Conservation (phyloP, 2,888 invertebrate species). For the Thymelicus acteon region DNA sequence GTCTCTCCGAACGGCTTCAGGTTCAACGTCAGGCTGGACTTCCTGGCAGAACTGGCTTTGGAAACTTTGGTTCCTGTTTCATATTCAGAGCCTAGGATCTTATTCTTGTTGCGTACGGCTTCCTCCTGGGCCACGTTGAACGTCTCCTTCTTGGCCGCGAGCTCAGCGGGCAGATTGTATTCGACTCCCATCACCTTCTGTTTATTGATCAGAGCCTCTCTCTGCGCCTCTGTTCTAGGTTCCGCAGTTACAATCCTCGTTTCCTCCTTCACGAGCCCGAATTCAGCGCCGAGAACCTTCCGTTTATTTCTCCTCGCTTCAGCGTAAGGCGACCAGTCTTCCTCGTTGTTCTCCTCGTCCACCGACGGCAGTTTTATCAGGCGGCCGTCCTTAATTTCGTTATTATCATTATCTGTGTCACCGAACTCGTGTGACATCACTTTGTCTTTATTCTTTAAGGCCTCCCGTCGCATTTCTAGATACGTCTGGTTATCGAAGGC, state of each 20-base stretch:
- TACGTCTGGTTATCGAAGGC: slow-evolving; percentile 63
- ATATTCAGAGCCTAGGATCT: slow-evolving; percentile 57
- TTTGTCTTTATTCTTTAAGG: slow-evolving; percentile 78
- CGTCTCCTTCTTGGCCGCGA: slow-evolving; percentile 54
- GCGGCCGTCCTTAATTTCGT: slow-evolving; percentile 52
- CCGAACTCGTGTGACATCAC: slow-evolving; percentile 81
- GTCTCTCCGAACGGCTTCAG: slow-evolving; percentile 68
- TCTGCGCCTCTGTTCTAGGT: slow-evolving; percentile 78
- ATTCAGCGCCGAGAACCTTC: slow-evolving; percentile 68
- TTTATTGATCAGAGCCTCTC: slow-evolving; percentile 86
- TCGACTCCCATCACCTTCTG: slow-evolving; percentile 86
- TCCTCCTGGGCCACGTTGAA: slow-evolving; percentile 71
- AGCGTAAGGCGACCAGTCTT: slow-evolving; percentile 54
- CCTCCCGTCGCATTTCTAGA: slow-evolving; percentile 70
- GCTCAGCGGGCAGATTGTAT: slow-evolving; percentile 74
- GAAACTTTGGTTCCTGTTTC: slow-evolving; percentile 51
- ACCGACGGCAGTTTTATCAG: slow-evolving; percentile 50
- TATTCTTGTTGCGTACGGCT: slow-evolving; percentile 66
- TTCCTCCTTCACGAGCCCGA: slow-evolving; percentile 48
- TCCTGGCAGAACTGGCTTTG: slow-evolving; percentile 55
- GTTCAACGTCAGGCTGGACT: slow-evolving; percentile 69
- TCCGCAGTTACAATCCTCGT: slow-evolving; percentile 43
- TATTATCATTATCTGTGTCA: slow-evolving; percentile 64
- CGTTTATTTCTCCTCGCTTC: slow-evolving; percentile 70
- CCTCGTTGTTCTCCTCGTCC: slow-evolving; percentile 66